These are phyloP conservation scores for Pteruthius melanotis DNA, from an alignment of 2,113 vertebrate species.

Conservation along the genomic window DNA sequence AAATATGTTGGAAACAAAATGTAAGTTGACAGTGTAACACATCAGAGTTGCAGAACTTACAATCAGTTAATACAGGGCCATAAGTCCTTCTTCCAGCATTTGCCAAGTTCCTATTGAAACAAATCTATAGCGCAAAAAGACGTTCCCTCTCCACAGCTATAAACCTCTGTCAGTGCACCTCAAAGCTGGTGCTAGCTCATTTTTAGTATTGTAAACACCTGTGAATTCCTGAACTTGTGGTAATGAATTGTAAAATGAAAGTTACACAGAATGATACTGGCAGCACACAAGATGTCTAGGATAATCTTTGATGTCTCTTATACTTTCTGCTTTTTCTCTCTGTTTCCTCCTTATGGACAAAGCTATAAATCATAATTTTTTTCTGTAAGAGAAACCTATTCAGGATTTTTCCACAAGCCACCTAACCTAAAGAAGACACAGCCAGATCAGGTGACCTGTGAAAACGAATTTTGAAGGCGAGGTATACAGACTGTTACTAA, in stretches of 20 bases:
- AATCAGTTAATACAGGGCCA: not conserved
- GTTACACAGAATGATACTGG: not conserved
- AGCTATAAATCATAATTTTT: not conserved
- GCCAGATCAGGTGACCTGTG: not conserved
- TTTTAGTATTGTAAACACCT: not conserved
- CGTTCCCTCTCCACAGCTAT: not conserved
- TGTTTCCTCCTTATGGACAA: not conserved
- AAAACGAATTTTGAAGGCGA: not conserved
- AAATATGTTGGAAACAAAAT: not conserved
- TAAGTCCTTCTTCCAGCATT: not conserved
- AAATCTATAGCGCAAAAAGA: fast-evolving
- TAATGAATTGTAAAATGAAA: not conserved
- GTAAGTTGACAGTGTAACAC: not conserved
- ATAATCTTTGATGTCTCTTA: not conserved
- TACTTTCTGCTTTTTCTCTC: not conserved
- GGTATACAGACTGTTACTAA: not conserved
- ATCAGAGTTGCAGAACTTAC: not conserved
- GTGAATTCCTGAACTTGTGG: not conserved
- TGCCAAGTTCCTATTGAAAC: not conserved
- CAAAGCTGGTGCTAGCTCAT: not conserved
- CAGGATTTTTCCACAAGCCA: not conserved
- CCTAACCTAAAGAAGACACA: not conserved
- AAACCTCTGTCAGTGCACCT: not conserved
- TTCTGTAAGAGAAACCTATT: not conserved
- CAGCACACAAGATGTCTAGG: not conserved